Evolutionary conservation across 2,888 invertebrate species (phyloP).

Genomic region (Stenolophus ochropezus): DNA sequence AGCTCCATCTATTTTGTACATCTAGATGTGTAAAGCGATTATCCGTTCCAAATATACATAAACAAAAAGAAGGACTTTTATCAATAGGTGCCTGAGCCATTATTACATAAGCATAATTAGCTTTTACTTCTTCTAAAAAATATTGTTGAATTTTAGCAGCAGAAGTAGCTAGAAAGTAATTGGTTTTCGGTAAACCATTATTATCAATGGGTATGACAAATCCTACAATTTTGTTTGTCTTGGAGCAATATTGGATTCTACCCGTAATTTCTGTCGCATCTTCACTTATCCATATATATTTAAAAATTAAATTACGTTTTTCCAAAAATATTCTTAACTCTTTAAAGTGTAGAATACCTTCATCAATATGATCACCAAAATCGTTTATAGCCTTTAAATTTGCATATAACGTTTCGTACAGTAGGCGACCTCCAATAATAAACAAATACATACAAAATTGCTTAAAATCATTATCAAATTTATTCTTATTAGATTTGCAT

Average conservation of each 20-base stretch:
- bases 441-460: conserved; percentile 56
- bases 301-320: conserved; percentile 59
- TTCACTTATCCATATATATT: conserved; percentile 63
- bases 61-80: background rate
- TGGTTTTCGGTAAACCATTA: conserved; percentile 49
- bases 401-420: conserved; percentile 62
- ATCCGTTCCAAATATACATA: background rate
- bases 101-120: conserved; percentile 61
- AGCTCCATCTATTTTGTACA: background rate
- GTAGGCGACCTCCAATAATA: conserved; percentile 61
- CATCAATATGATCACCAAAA: conserved; percentile 58
- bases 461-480: background rate
- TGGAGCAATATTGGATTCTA: conserved; percentile 62
- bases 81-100: conserved; percentile 60
- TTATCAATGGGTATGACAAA: conserved; percentile 63
- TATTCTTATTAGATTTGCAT: background rate
- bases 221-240: conserved; percentile 64
- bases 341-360: conserved; percentile 62
- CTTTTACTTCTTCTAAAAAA: conserved; percentile 42
- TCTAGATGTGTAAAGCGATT: background rate
- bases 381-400: conserved; percentile 62
- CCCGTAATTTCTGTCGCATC: conserved; percentile 64
- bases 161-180: background rate
- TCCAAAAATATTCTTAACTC: conserved; percentile 62
- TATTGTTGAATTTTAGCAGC: too few relatives aligned